phyloP scores from a whole-genome alignment of 1,140 invertebrate genomes.

The Tyrophagus putrescentiae region DNA sequence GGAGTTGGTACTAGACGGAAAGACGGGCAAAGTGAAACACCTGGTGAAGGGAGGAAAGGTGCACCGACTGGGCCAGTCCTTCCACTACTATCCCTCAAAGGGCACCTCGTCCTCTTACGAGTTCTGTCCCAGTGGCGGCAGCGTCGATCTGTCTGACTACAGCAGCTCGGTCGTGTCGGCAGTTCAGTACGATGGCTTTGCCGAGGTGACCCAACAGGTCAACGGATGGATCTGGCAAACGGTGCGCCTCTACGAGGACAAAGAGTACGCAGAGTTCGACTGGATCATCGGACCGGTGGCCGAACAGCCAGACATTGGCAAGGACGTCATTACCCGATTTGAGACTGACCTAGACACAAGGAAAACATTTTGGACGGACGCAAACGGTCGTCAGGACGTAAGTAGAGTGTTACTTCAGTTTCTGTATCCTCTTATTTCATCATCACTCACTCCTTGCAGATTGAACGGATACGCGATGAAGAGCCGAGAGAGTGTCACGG shows the following conservation, averaged over 20 bases:
- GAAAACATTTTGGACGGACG: conserved; percentile 40
- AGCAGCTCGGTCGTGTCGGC: neutral
- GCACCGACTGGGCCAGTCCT: neutral
- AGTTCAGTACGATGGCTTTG: conserved; percentile 33
- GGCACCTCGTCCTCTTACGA: neutral
- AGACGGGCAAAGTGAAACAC: conserved; percentile 25
- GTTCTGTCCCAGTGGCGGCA: conserved; percentile 5
- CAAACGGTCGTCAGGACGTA: conserved; percentile 42
- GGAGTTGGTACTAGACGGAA: conserved; percentile 15
- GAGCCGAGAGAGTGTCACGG: neutral
- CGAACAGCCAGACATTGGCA: conserved; percentile 35
- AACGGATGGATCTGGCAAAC: conserved; percentile 65
- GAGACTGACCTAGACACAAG: conserved; percentile 32
- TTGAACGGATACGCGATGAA: conserved; percentile 1
- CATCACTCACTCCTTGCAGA: neutral
- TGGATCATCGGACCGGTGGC: conserved; percentile 90
- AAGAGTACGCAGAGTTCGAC: conserved; percentile 57
- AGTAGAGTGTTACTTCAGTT: conserved; percentile 49
- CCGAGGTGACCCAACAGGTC: conserved; percentile 63
- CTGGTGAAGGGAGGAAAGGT: conserved; percentile 19
- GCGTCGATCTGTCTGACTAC: neutral
- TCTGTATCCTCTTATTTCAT: no score
- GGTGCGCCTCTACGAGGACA: conserved; percentile 53
- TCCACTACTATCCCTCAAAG: conserved; percentile 1
- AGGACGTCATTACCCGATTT: neutral